Conservation (phyloP, 2,113 vertebrate species). For the Salminus brasiliensis region DNA sequence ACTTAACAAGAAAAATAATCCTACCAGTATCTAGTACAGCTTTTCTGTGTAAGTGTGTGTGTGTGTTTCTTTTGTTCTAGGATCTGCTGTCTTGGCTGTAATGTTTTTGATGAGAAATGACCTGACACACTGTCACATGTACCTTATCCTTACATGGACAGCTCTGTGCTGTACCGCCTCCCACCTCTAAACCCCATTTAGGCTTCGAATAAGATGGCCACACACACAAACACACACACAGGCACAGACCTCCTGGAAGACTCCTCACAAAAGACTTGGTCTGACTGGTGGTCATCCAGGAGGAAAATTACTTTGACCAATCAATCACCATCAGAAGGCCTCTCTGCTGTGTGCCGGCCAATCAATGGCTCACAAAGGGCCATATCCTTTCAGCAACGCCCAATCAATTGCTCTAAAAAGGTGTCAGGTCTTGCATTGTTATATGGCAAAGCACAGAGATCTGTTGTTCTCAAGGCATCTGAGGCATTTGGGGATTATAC, state of each 20-base stretch:
- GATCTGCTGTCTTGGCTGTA: constrained; percentile 57
- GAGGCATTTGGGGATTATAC: too few species aligned
- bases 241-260: constrained; percentile 47
- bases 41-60: constrained; percentile 18
- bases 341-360: constrained; percentile 54
- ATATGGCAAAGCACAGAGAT: constrained; percentile 59
- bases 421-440: constrained; percentile 56
- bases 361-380: constrained; percentile 62
- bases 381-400: constrained; percentile 54
- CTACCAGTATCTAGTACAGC: too few species aligned
- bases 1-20: too few species aligned
- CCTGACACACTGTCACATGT: constrained; percentile 71
- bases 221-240: constrained; percentile 30
- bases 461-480: constrained; percentile 2
- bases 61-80: constrained; percentile 23
- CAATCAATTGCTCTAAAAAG: constrained; percentile 61
- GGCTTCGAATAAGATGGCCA: constrained; percentile 48
- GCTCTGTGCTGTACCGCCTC: constrained; percentile 30
- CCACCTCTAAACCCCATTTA: constrained; percentile 53
- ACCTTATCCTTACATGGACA: constrained; percentile 57
- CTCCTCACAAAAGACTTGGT: constrained; percentile 57
- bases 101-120: constrained; percentile 65
- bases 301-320: constrained; percentile 72
- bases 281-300: constrained; percentile 56
- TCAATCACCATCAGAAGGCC: constrained; percentile 68